Evolutionary conservation across 2,888 invertebrate genomes (phyloP), one percentile per base, ranked within the genome.

Genomic region (Xanthia togata): DNA sequence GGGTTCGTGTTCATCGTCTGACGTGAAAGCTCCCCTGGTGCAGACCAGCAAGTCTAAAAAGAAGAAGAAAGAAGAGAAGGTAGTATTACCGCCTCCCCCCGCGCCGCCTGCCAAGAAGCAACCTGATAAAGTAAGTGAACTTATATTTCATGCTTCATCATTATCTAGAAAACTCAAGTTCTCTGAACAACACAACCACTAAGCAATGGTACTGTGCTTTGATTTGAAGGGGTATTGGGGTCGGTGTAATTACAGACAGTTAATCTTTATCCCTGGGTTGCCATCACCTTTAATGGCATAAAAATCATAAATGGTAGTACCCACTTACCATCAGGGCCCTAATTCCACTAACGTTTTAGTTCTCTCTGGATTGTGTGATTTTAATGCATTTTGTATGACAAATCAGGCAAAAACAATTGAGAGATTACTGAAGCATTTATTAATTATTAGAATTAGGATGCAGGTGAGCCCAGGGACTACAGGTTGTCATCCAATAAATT

Each of bases 1-100:
- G 96, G 98, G 98, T 67, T 98, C 98, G 78, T 98, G 98, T 93
- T 98, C 98, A 67, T 98, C 98, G 88, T 98, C 98, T 82, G 98
- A 98, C 91, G 98, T 98, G 76, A 98, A 98, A 92, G 97, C 97
- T 57, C 97, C 97, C 78, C 97, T 97, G 72, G 97, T 97, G 85
- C 98, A 97, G 89, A 97, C 97, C 84, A 97, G 97, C 90, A 98
- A 98, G 89, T 90, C 91, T 83, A 96, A 96, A 93, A 96, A 96
- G 91, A 96, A 95, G 92, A 94, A 94, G 92, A 94, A 96, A 91
- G 94, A 95, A 79, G 94, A 95, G 82, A 93, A 95, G 87, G 89
- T 91, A 83, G 88, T 91, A 84, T 81, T 93, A 38, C 86, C 94
- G 85, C 89, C 94, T 57, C 91, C 91, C 47, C 90, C 93, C 64